Base-by-base conservation (phyloP, 2,113 vertebrate species). In the Charina bottae region DNA sequence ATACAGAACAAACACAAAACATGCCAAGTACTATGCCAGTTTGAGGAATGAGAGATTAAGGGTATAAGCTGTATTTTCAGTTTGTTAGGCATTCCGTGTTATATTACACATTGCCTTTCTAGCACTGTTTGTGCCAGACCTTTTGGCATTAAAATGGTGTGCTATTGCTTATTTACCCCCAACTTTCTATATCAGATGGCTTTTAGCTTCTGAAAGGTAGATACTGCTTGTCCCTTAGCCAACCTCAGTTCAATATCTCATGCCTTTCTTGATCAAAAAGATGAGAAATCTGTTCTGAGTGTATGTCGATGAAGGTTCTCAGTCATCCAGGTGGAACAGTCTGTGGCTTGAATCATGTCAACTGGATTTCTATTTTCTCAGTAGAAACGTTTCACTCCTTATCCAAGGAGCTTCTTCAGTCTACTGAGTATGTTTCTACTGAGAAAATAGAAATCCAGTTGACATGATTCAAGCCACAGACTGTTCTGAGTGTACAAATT, bases 21-120 rank as follows among this genome's bases (percentile, higher is more conserved):
- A 26, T 13, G 89, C 49, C 53, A n/a, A 94, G 37, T 6, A 2
- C 2, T 46, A 17, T 87, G 55, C 60, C 49, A 93, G 56, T 4
- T 21, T 46, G 28, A 6, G 88, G 26, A 37, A 37, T 19, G 87
- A 93, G 90, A 9, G 37, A 62, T 94, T 83, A 92, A 46, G 10
- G 26, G 24, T 88, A 10, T 42, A 23, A 89, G 68, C 54, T 86
- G 58, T 78, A 78, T 49, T 84, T 89, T 83, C 59, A 26, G 58
- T 64, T 85, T 85, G 87, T 46, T 85, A 55, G 23, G 58, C 42
- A 42, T 54, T 21, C 89, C 92, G 59, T 95, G 49, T 94, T 55
- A 49, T 58, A 90, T 28, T 49, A 84, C 46, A 19, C 49, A 13
- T 37, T 87, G 59, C 91, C 85, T 19, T 87, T 42, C 85, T 87